Conservation (phyloP, 2,797 vertebrate species). For the Antrozous pallidus region DNA sequence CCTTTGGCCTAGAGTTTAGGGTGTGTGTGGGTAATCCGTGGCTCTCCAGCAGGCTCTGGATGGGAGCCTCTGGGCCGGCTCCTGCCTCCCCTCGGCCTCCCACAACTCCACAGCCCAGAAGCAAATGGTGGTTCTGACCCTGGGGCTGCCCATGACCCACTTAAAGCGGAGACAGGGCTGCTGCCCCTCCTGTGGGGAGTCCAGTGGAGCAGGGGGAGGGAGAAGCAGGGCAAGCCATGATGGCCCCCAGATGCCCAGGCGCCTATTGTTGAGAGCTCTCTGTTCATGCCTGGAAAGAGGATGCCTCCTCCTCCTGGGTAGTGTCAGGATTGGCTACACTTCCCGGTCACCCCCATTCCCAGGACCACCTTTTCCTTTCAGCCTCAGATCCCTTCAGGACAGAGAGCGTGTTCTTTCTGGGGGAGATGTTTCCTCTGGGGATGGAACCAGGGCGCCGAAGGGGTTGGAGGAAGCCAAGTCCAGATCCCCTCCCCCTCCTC, state of each 20-base stretch:
- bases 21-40: neutral
- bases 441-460: neutral
- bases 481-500: slow-evolving; percentile 55
- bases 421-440: neutral
- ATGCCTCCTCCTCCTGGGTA: neutral
- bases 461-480: slow-evolving; percentile 31
- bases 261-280: slow-evolving; percentile 52
- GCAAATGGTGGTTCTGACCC: slow-evolving; percentile 69
- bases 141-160: slow-evolving; percentile 55
- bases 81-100: slow-evolving; percentile 14
- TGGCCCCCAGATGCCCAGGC: slow-evolving; percentile 40
- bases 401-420: neutral
- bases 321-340: neutral
- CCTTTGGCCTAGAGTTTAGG: neutral
- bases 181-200: slow-evolving; percentile 43
- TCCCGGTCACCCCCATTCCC: neutral
- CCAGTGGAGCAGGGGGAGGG: neutral
- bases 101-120: slow-evolving; percentile 43
- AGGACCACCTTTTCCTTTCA: neutral
- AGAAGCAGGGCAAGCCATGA: neutral
- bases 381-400: neutral
- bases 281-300: neutral
- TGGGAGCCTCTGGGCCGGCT: neutral
- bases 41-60: neutral
- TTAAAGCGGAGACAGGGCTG: slow-evolving; percentile 51